Base-by-base conservation (phyloP, 2,888 invertebrate genomes). In the Leptothorax acervorum region DNA sequence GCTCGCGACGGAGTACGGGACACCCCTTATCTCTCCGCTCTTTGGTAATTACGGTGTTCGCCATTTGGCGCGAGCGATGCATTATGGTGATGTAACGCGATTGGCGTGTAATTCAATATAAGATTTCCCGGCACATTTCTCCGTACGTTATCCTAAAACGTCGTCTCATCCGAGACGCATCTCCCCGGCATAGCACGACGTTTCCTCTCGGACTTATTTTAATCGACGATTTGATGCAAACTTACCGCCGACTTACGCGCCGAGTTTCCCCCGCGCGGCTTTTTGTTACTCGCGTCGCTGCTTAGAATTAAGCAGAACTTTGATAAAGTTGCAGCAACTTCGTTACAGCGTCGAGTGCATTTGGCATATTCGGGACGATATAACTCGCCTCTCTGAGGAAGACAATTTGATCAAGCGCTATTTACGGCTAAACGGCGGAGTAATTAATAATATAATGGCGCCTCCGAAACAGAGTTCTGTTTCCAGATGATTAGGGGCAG, bases 351-450 rank as follows among this genome's bases (percentile, higher is more conserved):
- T 73, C 79, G 79, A 79, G 79, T 81, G 79, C 79, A 81, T 81
- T 81, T 81, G 79, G 79, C 79, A 81, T 73, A 73, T 81, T 81
- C 79, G 74, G 79, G 60, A 73, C 79, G 79, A 81, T 81, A 81
- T 81, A 81, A 81, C 79, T 81, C 79, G 48, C 79, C 79, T 73
- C 79, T 73, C 79, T 60, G 79, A 81, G 79, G 60, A 81, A 81
- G 79, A 81, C 79, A 81, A 81, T 81, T 81, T 81, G 79, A 81
- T 81, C 79, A 81, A 74, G 79, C 74, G 79, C 79, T 81, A 81
- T 81, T 81, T 81, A 81, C 79, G 79, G 74, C 48, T 73, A 81
- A 81, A 81, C 60, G 79, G 39, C 28, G n/a, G 39, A 73, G 79
- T 81, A 81, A 81, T 81, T 81, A 81, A 81, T 81, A 81, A 81